Conservation (phyloP, 2,113 vertebrate genomes). For the Camelus dromedarius region DNA sequence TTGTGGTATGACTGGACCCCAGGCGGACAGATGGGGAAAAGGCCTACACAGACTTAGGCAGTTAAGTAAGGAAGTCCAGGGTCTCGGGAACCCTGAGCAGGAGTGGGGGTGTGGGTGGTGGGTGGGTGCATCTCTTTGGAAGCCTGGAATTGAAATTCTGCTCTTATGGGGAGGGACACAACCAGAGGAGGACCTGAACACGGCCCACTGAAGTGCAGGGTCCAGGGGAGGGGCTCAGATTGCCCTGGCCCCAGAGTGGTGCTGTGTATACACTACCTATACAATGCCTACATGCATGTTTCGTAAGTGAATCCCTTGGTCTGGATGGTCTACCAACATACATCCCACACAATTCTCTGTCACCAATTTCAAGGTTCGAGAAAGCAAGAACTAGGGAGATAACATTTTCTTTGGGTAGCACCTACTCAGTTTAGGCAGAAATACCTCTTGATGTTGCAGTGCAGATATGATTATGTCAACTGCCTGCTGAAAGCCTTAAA, state of each 20-base stretch:
- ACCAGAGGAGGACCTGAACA: not conserved
- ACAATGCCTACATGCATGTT: not conserved
- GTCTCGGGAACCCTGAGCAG: not conserved
- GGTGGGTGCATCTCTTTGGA: not conserved
- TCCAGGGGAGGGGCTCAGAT: not conserved
- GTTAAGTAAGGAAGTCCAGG: not conserved
- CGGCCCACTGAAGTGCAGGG: not conserved
- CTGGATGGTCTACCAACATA: not conserved
- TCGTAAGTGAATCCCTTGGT: not conserved
- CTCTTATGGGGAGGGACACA: not conserved
- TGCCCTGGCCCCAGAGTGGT: no score
- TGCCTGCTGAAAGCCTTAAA: not conserved
- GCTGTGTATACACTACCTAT: not conserved
- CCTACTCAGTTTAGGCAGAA: not conserved
- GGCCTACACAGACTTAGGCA: not conserved
- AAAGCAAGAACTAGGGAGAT: not conserved
- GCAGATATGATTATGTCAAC: not conserved
- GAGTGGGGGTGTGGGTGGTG: not conserved
- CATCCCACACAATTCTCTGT: not conserved
- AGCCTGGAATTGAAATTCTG: not conserved
- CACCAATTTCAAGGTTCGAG: not conserved
- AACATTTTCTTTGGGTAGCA: not conserved
- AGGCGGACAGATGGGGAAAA: not conserved
- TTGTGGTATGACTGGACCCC: not conserved
- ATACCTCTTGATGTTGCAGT: not conserved